A percentile compares a stretch with the other conserved stretches of the same genome.
phyloP scores from a whole-genome alignment of 2,113 vertebrate species.

The Polypterus senegalus region DNA sequence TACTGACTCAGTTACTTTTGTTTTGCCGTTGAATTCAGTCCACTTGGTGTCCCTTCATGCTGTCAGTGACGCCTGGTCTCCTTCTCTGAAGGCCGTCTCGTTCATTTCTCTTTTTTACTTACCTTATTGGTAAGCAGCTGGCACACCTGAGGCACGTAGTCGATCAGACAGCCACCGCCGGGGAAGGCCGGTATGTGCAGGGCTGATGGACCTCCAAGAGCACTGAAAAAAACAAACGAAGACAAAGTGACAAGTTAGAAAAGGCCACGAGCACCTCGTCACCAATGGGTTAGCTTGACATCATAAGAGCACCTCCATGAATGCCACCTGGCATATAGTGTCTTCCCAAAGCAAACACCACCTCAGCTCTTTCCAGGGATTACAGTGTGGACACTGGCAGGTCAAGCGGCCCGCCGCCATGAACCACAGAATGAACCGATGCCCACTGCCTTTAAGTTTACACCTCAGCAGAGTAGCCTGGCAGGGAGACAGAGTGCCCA shows the following conservation, averaged over 20 bases:
- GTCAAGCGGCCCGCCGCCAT: too few relatives aligned
- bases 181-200: slow-evolving; percentile 94
- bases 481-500: too few relatives aligned
- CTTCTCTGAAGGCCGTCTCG: too few relatives aligned
- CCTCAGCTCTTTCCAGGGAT: too few relatives aligned
- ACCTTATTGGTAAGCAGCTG: slow-evolving; percentile 96
- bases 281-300: not conserved
- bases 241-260: not conserved
- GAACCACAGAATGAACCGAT: too few relatives aligned
- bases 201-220: slow-evolving; percentile 85
- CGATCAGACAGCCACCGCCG: slow-evolving; percentile 88
- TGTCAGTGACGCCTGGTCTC: too few relatives aligned
- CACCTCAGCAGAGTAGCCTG: too few relatives aligned
- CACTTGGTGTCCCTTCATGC: too few relatives aligned
- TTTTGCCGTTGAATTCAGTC: too few relatives aligned
- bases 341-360: not conserved
- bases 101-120: slow-evolving; percentile 20
- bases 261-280: not conserved
- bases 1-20: too few relatives aligned
- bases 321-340: not conserved
- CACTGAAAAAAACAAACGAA: slow-evolving; percentile 50
- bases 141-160: slow-evolving; percentile 96
- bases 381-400: too few relatives aligned
- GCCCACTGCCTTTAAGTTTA: too few relatives aligned
- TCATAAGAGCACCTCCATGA: not conserved